phyloP scores from a whole-genome alignment of 2,797 vertebrate species.

The Sebastes vulpes region DNA sequence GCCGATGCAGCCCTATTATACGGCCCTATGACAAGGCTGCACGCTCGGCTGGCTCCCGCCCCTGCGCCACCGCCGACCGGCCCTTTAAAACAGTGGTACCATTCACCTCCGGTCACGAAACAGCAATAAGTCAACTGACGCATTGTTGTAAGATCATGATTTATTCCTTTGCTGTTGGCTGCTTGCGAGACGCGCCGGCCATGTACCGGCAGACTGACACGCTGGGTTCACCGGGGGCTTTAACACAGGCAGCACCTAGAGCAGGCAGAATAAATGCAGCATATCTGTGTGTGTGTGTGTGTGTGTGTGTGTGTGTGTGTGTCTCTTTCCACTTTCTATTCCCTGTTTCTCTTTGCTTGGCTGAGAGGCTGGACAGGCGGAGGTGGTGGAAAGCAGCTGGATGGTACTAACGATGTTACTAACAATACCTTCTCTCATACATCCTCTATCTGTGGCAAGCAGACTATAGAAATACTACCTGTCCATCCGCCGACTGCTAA shows the following conservation, averaged over 20 bases:
- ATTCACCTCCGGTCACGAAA: constrained; percentile 92
- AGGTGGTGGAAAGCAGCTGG: constrained; percentile 77
- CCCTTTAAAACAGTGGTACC: constrained; percentile 89
- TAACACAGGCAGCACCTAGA: constrained; percentile 85
- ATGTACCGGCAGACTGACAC: constrained; percentile 89
- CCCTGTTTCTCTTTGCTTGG: constrained; percentile 61
- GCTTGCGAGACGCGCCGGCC: constrained; percentile 80
- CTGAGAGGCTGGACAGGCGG: constrained; percentile 69
- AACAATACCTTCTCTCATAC: constrained; percentile 68
- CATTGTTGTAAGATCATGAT: constrained; percentile 95
- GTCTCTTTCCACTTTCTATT: constrained; percentile 51
- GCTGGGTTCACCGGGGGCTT: constrained; percentile 86
- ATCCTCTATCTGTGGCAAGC: constrained; percentile 44
- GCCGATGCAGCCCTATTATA: constrained; percentile 93
- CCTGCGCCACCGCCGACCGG: constrained; percentile 71
- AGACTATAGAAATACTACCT: constrained; percentile 53
- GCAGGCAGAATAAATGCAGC: constrained; percentile 86
- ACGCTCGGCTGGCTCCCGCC: constrained; percentile 89
- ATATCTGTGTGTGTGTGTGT: constrained; percentile 3
- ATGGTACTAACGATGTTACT: constrained; percentile 75
- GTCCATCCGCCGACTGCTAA: constrained; percentile 52
- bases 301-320: constrained; percentile 11
- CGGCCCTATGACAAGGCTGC: constrained; percentile 96
- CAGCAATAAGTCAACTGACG: constrained; percentile 95
- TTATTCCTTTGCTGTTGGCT: constrained; percentile 93